Conservation (phyloP, 1,140 invertebrate species). For the Scaptomyza graminum region DNA sequence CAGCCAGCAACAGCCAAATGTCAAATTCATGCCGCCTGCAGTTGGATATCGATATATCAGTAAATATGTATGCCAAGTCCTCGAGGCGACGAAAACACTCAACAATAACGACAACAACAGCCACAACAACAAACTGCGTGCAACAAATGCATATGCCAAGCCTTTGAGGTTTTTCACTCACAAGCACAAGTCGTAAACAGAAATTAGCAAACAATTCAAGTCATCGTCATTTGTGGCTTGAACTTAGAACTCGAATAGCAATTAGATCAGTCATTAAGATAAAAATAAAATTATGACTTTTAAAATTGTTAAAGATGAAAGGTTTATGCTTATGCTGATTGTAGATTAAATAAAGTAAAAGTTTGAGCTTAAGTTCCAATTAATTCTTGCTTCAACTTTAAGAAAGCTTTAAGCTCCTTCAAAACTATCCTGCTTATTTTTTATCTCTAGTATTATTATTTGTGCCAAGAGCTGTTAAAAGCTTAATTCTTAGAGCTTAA, state of each 20-base stretch:
- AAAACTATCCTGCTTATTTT: too few relatives aligned
- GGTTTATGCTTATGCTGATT: neutral
- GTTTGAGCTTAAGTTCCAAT: too few relatives aligned
- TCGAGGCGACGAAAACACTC: constrained; percentile 5
- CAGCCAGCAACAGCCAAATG: constrained; percentile 35
- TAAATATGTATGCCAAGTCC: constrained; percentile 26
- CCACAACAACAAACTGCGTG: constrained; percentile 5
- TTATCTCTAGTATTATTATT: too few relatives aligned
- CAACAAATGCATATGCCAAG: constrained; percentile 16
- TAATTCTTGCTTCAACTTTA: too few relatives aligned
- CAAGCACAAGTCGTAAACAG: constrained; percentile 3
- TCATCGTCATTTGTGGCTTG: neutral
- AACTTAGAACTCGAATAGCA: neutral
- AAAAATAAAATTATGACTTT: neutral
- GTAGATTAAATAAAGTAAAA: too few relatives aligned
- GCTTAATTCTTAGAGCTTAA: too few relatives aligned
- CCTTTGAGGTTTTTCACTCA: neutral
- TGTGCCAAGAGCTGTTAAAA: too few relatives aligned
- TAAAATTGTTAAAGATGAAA: too few relatives aligned
- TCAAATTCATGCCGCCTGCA: constrained; percentile 29
- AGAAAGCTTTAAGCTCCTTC: too few relatives aligned
- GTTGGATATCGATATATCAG: constrained; percentile 26
- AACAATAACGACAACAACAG: constrained; percentile 1
- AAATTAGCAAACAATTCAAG: neutral
- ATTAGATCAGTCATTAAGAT: constrained; percentile 4